A percentile compares a stretch with the other conserved stretches of the same genome.
These are phyloP conservation scores for Eilema caniola DNA, from an alignment of 2,888 invertebrate species.

Conservation along the genomic window DNA sequence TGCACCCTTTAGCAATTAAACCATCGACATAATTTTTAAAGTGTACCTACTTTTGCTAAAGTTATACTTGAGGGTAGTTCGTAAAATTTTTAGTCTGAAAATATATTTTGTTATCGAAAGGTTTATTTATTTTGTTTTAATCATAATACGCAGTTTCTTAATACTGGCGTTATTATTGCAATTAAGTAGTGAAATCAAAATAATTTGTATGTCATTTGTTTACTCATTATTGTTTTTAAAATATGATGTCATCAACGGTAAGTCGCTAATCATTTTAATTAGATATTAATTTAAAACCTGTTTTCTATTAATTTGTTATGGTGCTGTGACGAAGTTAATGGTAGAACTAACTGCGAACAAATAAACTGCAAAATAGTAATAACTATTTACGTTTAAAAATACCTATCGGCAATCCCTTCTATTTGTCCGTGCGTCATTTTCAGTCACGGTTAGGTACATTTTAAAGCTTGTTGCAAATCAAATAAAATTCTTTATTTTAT, in stretches of 20 bases:
- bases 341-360: neutral
- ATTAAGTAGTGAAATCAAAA: neutral
- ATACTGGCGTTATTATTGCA: neutral
- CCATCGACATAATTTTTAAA: neutral
- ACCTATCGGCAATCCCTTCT: neutral
- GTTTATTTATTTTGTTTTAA: neutral
- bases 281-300: neutral
- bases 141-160: neutral
- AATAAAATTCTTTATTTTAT: too few species aligned
- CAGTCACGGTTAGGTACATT: too few species aligned
- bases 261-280: conserved; percentile 8
- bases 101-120: conserved; percentile 4
- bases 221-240: conserved; percentile 7
- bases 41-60: neutral
- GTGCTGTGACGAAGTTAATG: neutral
- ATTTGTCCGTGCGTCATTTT: too few species aligned
- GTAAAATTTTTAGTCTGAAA: conserved; percentile 7
- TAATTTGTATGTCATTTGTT: conserved; percentile 18
- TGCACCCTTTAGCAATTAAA: neutral
- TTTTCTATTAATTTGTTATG: neutral
- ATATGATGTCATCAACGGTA: conserved; percentile 25
- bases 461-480: neutral
- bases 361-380: neutral
- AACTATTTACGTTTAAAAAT: too few species aligned
- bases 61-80: conserved; percentile 24